Evolutionary conservation across 2,113 vertebrate species (phyloP), one percentile per base, ranked within the genome.

Genomic region (Suncus etruscus): DNA sequence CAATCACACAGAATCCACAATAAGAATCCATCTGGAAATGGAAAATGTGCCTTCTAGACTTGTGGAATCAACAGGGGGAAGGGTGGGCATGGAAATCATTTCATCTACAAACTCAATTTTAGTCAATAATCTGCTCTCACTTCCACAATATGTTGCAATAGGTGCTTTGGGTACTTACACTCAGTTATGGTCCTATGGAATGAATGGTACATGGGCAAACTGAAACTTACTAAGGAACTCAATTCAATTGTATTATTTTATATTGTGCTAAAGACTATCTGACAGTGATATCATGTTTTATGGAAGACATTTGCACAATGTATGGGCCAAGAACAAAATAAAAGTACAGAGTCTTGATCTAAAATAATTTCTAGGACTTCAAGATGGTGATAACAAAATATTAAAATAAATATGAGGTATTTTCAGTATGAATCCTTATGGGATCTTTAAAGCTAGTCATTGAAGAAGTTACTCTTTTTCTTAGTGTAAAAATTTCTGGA

Each of bases 1-100:
- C 29, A 84, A 66, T 29, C 54, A 29, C 3, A 76, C 29, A 54
- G 24, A 83, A 45, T 27, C 29, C 75, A 2, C n/a, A 31, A 10
- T 69, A 32, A 90, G 61, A 94, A 83, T 58, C 54, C 85, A 4
- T 6, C 45, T 91, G 77, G 69, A 89, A 66, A 80, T 76, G 25
- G 29, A 20, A 93, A 12, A 86, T 86, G 61, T 87, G 2, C 73
- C n/a, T 83, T 82, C 31, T n/a, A 39, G 20, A 74, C 10, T 39
- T 73, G 15, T 69, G 58, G 22, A 61, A 31, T 86, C 2, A 29
- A 51, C 6, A 11, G 70, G 12, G 45, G 11, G 86, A 39, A 5
- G 39, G 39, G 39, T 39, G 39, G 39, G 54, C 66, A 78, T 77
- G 16, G 4, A 45, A 48, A 77, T 86, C 31, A 89, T 75, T 48